Percentiles rank a stretch among this genome's conserved stretches.
phyloP scores from a whole-genome alignment of 1,140 invertebrate genomes.

The Megalonaias nervosa region DNA sequence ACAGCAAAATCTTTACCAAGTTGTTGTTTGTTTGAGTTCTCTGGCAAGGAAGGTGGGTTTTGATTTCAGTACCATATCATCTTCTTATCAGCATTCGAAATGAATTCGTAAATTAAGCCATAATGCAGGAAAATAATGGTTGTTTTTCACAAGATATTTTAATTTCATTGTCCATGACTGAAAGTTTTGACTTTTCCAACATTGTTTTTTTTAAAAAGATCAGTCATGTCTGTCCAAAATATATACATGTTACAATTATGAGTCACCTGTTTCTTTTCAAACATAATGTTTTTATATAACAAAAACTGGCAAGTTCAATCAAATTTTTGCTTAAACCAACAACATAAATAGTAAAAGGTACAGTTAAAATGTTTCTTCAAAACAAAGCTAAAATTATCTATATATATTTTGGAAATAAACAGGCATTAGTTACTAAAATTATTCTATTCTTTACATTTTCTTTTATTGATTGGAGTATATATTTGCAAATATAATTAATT shows the following conservation, averaged over 20 bases:
- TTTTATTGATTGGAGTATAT: no score
- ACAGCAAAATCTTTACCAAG: slow-evolving; percentile 93
- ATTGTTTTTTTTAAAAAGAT: not conserved
- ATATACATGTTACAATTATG: not conserved
- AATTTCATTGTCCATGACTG: not conserved
- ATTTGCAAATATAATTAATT: not conserved
- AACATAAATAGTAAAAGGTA: no score
- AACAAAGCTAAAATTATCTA: no score
- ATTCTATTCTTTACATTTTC: no score
- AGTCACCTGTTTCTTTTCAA: no score
- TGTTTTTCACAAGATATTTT: not conserved
- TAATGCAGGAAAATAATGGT: not conserved
- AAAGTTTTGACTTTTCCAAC: not conserved
- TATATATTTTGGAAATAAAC: no score
- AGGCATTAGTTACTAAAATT: no score
- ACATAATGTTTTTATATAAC: no score
- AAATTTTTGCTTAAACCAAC: no score
- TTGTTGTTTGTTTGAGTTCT: slow-evolving; percentile 94
- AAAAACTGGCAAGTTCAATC: no score
- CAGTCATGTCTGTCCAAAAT: not conserved
- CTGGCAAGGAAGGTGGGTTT: slow-evolving; percentile 92
- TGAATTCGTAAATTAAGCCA: not conserved
- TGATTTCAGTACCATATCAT: not conserved
- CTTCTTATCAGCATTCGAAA: not conserved
- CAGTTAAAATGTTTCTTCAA: no score